Evolutionary conservation across 2,888 invertebrate genomes (phyloP).

Genomic region (Leucophenga maculata): DNA sequence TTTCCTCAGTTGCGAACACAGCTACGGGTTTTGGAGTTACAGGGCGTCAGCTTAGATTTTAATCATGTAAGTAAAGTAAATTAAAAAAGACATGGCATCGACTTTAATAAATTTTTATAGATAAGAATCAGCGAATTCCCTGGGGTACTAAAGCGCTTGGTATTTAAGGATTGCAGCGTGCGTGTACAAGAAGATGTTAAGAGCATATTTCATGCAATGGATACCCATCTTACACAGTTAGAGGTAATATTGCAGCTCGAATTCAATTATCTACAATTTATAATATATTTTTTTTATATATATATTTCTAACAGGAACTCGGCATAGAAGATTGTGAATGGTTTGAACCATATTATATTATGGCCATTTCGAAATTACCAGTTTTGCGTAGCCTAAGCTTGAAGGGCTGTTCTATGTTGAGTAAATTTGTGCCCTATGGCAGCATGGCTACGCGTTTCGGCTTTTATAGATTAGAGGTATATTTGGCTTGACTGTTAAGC

Average conservation of each 20-base stretch:
- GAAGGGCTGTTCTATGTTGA: conserved; percentile 78
- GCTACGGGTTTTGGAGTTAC: conserved; percentile 62
- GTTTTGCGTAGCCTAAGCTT: conserved; percentile 77
- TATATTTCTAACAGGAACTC: conserved; percentile 74
- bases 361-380: conserved; percentile 81
- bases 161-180: conserved; percentile 70
- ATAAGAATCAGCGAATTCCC: conserved; percentile 79
- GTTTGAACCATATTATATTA: conserved; percentile 82
- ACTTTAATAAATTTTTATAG: conserved; percentile 68
- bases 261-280: no score
- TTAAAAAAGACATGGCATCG: not conserved
- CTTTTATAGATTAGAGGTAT: conserved; percentile 71
- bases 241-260: conserved; percentile 59
- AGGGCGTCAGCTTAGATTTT: conserved; percentile 69
- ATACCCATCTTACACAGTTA: conserved; percentile 61
- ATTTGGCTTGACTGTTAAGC: not conserved
- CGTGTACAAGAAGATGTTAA: conserved; percentile 58
- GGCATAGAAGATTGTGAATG: conserved; percentile 82
- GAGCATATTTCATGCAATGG: conserved; percentile 69
- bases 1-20: conserved; percentile 60
- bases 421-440: conserved; percentile 83
- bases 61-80: conserved; percentile 53
- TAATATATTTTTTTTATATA: not conserved
- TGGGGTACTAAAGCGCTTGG: conserved; percentile 75
- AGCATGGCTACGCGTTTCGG: conserved; percentile 83